Evolutionary conservation across 2,797 vertebrate species (phyloP), one percentile per base, ranked within the genome.

Genomic region (Pseudomugil gertrudae): DNA sequence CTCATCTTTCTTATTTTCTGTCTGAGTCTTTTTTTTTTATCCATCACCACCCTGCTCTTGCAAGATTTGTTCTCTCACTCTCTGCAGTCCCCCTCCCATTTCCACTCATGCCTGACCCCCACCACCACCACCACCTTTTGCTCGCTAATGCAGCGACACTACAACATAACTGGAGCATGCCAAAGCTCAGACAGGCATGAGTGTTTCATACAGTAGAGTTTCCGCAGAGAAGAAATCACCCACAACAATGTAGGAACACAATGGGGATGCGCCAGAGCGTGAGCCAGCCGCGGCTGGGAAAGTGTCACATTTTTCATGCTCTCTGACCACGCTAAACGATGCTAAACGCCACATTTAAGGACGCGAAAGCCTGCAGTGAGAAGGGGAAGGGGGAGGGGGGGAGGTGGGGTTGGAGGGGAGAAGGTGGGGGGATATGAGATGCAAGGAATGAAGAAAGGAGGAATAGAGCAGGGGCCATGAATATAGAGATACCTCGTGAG

Each of bases 111-210:
- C 69, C 81, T 72, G 75, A 76, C 73, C 70, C 62, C 74, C 21
- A 21, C 8, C 27, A 1, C 63, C 36, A 52, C 36, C 67, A 72
- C 81, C 50, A 72, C 63, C 65, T 26, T 56, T 74, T 74, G 74
- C 80, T 82, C 69, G 45, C 90, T 91, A 89, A 92, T 89, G 91
- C 92, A 90, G 86, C 74, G 73, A 89, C 87, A 91, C 89, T 86
- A 89, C 81, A 86, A 83, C 90, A 93, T 87, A 93, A 93, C 93
- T 95, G 92, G 94, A 94, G 94, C 93, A 93, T 94, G 91, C 88
- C 90, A 90, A 94, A 94, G 93, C 93, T 91, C 92, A 94, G 92
- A 92, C 92, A 94, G 93, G 90, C 92, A 94, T 93, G 91, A 93
- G 92, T 83, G 74, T 90, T 92, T 93, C 89, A 94, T 93, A 94